These are phyloP conservation scores for Aegotheles bennettii DNA, from an alignment of 2,113 vertebrate genomes.

Conservation along the genomic window DNA sequence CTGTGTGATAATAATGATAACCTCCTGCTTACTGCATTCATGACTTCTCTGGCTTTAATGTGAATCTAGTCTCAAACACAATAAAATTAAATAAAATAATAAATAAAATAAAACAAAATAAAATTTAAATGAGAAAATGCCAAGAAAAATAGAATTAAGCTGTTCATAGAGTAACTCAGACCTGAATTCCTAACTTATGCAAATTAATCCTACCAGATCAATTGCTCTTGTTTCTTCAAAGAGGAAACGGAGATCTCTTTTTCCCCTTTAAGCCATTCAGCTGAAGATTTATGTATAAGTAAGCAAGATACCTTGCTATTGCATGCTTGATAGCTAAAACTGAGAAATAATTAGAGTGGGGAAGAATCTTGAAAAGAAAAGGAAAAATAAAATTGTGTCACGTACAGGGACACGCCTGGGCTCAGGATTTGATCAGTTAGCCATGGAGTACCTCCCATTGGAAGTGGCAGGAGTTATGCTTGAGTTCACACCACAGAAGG, in stretches of 20 bases:
- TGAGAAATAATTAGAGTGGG: neutral
- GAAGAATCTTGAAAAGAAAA: neutral
- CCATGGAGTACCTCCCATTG: neutral
- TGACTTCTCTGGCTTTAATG: neutral
- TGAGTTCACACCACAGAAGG: neutral
- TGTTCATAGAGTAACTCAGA: neutral
- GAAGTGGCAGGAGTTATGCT: neutral
- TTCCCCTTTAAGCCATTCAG: neutral
- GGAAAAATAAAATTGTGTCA: neutral
- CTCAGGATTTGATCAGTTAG: neutral
- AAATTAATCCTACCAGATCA: neutral
- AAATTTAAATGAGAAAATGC: neutral
- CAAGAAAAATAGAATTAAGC: neutral
- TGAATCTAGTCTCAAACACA: neutral
- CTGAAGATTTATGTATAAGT: neutral
- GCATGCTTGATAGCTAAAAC: accelerated
- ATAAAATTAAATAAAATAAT: neutral
- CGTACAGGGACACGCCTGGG: neutral
- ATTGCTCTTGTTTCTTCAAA: neutral
- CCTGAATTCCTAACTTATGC: neutral
- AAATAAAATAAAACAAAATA: neutral
- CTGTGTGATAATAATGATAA: neutral
- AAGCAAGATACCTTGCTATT: neutral
- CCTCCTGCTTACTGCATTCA: neutral
- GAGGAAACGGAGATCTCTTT: neutral